Evolutionary conservation across 2,113 vertebrate species (phyloP).

Genomic region (Micromys minutus): DNA sequence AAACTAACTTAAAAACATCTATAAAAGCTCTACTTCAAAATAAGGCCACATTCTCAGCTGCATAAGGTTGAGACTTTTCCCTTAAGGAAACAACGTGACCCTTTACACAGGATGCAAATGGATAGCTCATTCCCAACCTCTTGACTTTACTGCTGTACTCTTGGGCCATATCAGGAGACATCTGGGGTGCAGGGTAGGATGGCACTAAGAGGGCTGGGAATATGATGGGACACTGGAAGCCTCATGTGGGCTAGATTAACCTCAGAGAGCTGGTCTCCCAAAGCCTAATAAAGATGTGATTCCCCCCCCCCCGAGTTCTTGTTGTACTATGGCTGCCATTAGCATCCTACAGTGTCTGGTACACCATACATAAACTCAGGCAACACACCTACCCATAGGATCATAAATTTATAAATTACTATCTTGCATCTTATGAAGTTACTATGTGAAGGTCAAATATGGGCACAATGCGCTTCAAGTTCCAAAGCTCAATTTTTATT

Average conservation of each 20-base stretch:
- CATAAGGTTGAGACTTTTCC: neutral
- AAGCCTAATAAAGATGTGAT: neutral
- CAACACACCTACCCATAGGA: neutral
- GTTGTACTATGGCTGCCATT: neutral
- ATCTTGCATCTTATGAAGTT: neutral
- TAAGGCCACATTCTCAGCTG: neutral
- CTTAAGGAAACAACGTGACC: neutral
- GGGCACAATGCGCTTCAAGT: neutral
- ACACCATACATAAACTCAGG: neutral
- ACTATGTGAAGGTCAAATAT: slow-evolving; percentile 20
- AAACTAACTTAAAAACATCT: neutral
- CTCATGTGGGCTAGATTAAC: neutral
- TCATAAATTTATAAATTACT: neutral
- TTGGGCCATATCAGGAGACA: neutral
- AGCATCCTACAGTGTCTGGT: neutral
- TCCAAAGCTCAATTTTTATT: slow-evolving; percentile 41
- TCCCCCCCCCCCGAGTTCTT: slow-evolving; percentile 1
- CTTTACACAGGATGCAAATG: neutral
- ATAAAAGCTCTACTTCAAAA: slow-evolving; percentile 17
- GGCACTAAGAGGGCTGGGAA: neutral
- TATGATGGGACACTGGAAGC: neutral
- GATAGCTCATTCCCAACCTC: neutral
- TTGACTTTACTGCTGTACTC: neutral
- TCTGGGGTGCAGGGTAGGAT: no score
- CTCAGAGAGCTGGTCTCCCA: neutral